Evolutionary conservation across 2,888 invertebrate species (phyloP), one percentile per base, ranked within the genome.

Genomic region (Meghimatium bilineatum): DNA sequence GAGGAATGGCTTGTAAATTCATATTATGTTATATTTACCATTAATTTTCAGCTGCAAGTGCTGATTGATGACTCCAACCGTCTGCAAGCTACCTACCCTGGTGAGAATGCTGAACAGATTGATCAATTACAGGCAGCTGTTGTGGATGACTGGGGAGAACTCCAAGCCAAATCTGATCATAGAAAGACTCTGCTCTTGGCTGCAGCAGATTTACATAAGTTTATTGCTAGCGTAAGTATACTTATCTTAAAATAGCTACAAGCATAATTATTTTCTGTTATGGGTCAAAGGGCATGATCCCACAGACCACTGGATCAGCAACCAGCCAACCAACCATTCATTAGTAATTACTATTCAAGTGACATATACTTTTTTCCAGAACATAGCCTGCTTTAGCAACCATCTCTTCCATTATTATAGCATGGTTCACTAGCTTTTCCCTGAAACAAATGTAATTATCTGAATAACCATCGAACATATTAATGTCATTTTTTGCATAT

Each of bases 31-130:
- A 56, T 12, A 6, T 29, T 66, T 14, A 1, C 66, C 20, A 17
- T 14, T 3, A 32, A 66, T 17, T 32, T 77, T n/a, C 86, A 93
- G 93, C 91, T 94, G 32, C 94, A 96, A 95, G 95, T 98, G 1
- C 94, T 99, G 5, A 96, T 98, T 77, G 98, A 99, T 91, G 99
- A 99, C 93, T 97, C 98, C 0, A 96, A 96, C 0, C 95, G 97
- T 79, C 95, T 99, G 67, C 97, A 97, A 93, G 90, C 91, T 76
- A 95, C 96, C 60, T 99, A 98, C 94, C 98, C 98, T 0, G 97
- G 97, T 1, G 96, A 96, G 80, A 99, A 99, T 94, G 98, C 97
- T 0, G 95, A 96, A 74, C 97, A 98, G 91, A 97, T 99, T 84
- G 96, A 96, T 32, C 95, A 97, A 87, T 97, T 98, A 90, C 98